Evolutionary conservation across 1,140 invertebrate species (phyloP), one percentile per base, ranked within the genome.

Genomic region (Heliconius hewitsoni): DNA sequence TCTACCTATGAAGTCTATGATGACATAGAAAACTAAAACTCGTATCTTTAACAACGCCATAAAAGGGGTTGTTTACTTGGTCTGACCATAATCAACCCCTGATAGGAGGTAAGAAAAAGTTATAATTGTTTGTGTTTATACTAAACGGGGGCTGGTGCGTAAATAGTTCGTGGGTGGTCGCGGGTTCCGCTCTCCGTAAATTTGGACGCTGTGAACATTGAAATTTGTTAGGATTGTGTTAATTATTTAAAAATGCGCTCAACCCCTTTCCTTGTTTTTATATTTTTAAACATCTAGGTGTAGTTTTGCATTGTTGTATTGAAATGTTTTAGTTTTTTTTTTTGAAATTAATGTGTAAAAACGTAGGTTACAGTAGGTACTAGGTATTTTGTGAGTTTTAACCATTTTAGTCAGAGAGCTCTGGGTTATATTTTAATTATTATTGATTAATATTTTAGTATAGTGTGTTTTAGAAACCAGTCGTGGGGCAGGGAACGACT

Each of bases 161-260:
- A 86, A 91, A 90, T 79, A 90, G 46, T 34, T 60, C 81, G 86
- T 91, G 91, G 90, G 92, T 93, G 92, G 92, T 83, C 90, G n/a
- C n/a, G 23, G 19, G n/a, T 60, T 23, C 57, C 8, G 2, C 57
- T 60, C 19, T 8, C 8, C 23, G 60, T 18, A 4, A 13, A 34
- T 19, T 57, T 74, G 73, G 73, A 74, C 1, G 46, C 55, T 74
- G 16, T 55, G 46, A 30, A 74, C 39, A 4, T 23, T 11, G 55
- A 57, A 23, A 57, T 73, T 74, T 55, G 71, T 71, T 37, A 71
- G 34, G 71, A 4, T 11, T 39, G 71, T 71, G 71, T 71, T 71
- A 71, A 71, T 71, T 71, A 37, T 71, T 37, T 39, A 39, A 39
- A 71, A 71, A 66, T 66, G 60, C 60, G 23, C 23, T 66, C 23